These are phyloP conservation scores for Climacteris rufus DNA, from an alignment of 2,113 vertebrate genomes.

Conservation along the genomic window DNA sequence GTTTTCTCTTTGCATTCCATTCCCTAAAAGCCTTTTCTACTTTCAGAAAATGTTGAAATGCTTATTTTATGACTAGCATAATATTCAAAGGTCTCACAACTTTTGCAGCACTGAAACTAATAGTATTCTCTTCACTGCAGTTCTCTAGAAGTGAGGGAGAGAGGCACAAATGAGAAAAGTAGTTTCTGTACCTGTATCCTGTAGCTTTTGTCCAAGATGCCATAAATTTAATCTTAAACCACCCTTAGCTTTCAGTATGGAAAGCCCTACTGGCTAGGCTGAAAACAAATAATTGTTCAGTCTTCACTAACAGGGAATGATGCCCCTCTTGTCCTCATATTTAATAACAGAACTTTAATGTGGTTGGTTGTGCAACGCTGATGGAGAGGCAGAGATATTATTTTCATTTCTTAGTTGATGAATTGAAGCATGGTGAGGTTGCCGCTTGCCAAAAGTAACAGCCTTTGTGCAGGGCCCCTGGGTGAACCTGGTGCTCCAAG, in stretches of 20 bases:
- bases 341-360: not conserved
- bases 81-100: not conserved
- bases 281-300: not conserved
- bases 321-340: not conserved
- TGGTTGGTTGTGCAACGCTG: not conserved
- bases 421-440: not conserved
- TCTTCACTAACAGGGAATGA: not conserved
- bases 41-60: conserved; percentile 24
- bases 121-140: not conserved
- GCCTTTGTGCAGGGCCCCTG: not conserved
- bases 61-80: conserved; percentile 1
- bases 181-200: not conserved
- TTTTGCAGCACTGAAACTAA: not conserved
- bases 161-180: not conserved
- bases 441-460: not conserved
- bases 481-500: not conserved
- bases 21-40: conserved; percentile 1
- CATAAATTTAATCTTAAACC: not conserved
- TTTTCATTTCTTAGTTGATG: not conserved
- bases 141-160: not conserved
- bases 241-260: not conserved
- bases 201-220: not conserved
- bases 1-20: conserved; percentile 28
- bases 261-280: not conserved
- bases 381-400: not conserved